Evolutionary conservation across 2,888 invertebrate species (phyloP).

Genomic region (Pyrrhia umbra): DNA sequence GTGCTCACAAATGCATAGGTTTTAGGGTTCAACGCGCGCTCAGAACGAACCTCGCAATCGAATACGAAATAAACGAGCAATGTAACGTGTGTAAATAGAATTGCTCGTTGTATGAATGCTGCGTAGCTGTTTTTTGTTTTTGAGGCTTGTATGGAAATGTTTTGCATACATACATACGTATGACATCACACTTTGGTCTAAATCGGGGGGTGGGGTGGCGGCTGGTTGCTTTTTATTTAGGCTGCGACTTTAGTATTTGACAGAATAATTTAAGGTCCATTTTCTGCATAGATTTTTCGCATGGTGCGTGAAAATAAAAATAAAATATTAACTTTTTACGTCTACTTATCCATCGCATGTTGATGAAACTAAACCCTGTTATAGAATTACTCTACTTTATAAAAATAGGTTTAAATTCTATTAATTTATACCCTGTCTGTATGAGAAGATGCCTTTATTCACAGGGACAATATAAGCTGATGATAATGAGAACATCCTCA

Average conservation of each 20-base stretch:
- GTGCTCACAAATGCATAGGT: conserved; percentile 64
- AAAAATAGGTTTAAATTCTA: too few relatives aligned
- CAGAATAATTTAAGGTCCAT: not conserved
- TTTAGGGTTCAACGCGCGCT: conserved; percentile 57
- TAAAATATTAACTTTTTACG: too few relatives aligned
- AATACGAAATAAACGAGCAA: conserved; percentile 54
- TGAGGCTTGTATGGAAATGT: conserved; percentile 35
- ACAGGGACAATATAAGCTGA: too few relatives aligned
- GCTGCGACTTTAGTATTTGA: not conserved
- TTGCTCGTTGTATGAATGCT: conserved; percentile 50
- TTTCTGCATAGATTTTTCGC: too few relatives aligned
- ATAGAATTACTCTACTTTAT: too few relatives aligned
- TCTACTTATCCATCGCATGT: too few relatives aligned
- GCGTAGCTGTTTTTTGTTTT: conserved; percentile 36
- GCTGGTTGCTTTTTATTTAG: conserved; percentile 27
- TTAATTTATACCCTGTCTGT: too few relatives aligned
- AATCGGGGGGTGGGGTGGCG: conserved; percentile 14
- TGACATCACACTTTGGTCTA: conserved; percentile 41
- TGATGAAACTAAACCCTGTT: too few relatives aligned
- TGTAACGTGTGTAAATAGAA: conserved; percentile 51
- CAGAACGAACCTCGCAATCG: conserved; percentile 40
- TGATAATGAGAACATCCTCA: too few relatives aligned
- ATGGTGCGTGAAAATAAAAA: too few relatives aligned
- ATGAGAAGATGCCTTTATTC: too few relatives aligned
- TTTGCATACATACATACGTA: conserved; percentile 36